phyloP scores from a whole-genome alignment of 2,113 vertebrate genomes.

The Pseudorasbora parva region DNA sequence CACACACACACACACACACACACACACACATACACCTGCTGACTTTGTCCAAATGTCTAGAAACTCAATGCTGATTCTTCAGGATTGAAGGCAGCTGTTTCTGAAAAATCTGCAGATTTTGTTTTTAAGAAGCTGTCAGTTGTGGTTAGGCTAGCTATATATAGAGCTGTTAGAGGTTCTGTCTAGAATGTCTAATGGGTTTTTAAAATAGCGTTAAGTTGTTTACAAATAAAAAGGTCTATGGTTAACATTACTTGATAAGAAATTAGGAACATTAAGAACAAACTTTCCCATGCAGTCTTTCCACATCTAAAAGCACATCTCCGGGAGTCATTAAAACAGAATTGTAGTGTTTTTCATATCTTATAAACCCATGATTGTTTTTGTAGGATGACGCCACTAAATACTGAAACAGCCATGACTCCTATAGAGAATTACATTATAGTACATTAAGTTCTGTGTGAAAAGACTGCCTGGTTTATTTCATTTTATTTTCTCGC shows the following conservation, averaged over 20 bases:
- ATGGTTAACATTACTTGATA: not conserved
- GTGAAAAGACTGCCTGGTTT: not conserved
- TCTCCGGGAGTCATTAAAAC: not conserved
- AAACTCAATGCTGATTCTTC: not conserved
- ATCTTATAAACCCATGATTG: not conserved
- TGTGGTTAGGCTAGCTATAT: not conserved
- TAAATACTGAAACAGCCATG: not conserved
- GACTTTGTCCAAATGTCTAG: not conserved
- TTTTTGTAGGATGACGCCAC: not conserved
- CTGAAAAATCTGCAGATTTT: not conserved
- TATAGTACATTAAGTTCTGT: not conserved
- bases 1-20: not conserved
- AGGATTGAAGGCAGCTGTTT: not conserved
- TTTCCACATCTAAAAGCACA: not conserved
- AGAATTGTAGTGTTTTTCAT: not conserved
- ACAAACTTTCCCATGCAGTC: not conserved
- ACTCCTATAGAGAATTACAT: not conserved
- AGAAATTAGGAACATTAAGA: not conserved
- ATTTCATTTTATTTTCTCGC: not conserved
- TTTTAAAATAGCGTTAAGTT: not conserved
- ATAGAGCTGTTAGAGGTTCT: not conserved
- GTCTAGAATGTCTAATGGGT: not conserved
- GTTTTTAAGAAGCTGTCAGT: not conserved
- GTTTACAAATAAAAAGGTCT: not conserved
- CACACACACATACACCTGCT: not conserved